phyloP scores from a whole-genome alignment of 1,140 invertebrate genomes.

The Caenorhabditis remanei region DNA sequence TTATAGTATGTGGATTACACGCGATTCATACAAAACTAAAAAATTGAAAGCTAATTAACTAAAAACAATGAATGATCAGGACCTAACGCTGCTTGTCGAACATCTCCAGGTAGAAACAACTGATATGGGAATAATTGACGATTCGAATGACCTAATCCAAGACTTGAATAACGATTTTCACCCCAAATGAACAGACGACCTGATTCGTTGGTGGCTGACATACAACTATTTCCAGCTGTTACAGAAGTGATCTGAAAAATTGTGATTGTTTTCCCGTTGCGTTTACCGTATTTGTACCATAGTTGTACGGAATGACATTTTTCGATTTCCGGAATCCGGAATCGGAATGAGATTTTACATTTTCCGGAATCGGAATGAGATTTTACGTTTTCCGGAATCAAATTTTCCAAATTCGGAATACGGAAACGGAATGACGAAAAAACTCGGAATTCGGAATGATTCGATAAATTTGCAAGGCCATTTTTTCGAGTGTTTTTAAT shows the following conservation, averaged over 20 bases:
- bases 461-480: too few relatives aligned
- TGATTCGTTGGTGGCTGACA: conserved; percentile 29
- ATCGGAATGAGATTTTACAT: too few relatives aligned
- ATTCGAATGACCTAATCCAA: conserved; percentile 56
- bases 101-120: conserved; percentile 51
- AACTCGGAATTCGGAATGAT: too few relatives aligned
- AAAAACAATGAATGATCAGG: conserved; percentile 62
- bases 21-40: neutral
- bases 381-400: too few relatives aligned
- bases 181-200: conserved; percentile 58
- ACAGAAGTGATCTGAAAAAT: conserved; percentile 43
- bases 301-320: neutral
- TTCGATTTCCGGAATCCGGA: too few relatives aligned
- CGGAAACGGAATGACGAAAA: too few relatives aligned
- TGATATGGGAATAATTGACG: conserved; percentile 61
- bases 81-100: conserved; percentile 18
- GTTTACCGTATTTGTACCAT: neutral
- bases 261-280: neutral
- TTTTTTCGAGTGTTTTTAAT: too few relatives aligned
- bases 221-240: conserved; percentile 31
- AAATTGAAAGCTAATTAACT: conserved; percentile 18
- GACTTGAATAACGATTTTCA: conserved; percentile 58
- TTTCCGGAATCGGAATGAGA: too few relatives aligned
- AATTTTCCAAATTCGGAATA: too few relatives aligned
- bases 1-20: too few relatives aligned